These are phyloP conservation scores for Aeoliscus strigatus DNA, from an alignment of 2,797 vertebrate genomes.

Conservation along the genomic window DNA sequence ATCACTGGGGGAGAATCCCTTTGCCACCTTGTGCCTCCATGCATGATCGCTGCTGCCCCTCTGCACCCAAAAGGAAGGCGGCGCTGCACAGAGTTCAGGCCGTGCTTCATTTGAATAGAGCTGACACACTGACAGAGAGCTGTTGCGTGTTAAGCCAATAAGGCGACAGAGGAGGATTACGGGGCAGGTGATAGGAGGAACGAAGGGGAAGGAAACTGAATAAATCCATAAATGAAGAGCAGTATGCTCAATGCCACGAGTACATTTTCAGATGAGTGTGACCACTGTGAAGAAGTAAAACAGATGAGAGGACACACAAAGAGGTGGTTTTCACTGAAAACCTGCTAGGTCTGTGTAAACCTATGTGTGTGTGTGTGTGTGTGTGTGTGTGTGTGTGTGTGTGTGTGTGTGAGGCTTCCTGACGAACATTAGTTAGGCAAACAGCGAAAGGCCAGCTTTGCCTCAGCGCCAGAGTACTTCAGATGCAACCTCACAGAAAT, in stretches of 20 bases:
- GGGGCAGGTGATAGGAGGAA: slow-evolving; percentile 2
- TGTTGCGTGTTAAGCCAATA: slow-evolving; percentile 26
- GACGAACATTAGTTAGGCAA: slow-evolving; percentile 63
- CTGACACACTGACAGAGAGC: slow-evolving; percentile 18
- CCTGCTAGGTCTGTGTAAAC: no score
- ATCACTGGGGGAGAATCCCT: slow-evolving; percentile 48
- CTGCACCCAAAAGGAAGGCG: slow-evolving; percentile 34
- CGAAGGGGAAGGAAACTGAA: not conserved
- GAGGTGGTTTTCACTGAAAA: no score
- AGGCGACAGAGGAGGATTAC: slow-evolving; percentile 7
- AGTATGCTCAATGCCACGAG: not conserved
- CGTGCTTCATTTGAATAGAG: slow-evolving; percentile 33
- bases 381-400: slow-evolving; percentile 16
- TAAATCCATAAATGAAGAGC: not conserved
- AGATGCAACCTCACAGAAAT: slow-evolving; percentile 66
- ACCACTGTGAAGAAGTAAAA: slow-evolving; percentile 9
- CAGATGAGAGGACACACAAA: slow-evolving; percentile 9
- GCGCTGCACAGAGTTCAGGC: slow-evolving; percentile 19
- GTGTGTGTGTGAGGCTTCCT: slow-evolving; percentile 24
- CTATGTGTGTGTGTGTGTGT: slow-evolving; percentile 21
- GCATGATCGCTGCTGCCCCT: slow-evolving; percentile 29
- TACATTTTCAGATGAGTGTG: not conserved
- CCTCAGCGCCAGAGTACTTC: slow-evolving; percentile 53
- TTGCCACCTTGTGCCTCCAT: slow-evolving; percentile 21
- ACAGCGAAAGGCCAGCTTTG: slow-evolving; percentile 65